These are phyloP conservation scores for Lordiphosa stackelbergi DNA, from an alignment of 1,140 invertebrate species.

Conservation along the genomic window DNA sequence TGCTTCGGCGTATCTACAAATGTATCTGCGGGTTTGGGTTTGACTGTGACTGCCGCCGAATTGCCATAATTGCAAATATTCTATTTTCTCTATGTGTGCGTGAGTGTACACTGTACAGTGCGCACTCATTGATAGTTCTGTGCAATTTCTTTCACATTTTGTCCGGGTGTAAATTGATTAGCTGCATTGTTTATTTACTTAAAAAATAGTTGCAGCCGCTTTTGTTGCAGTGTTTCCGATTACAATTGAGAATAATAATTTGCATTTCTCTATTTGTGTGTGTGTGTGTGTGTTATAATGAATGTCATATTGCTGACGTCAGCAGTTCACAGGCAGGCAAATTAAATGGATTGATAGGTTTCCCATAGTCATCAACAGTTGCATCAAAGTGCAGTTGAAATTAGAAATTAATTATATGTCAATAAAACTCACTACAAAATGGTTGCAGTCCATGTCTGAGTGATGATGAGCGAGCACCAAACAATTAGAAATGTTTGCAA, in stretches of 20 bases:
- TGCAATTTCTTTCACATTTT: constrained; percentile 12
- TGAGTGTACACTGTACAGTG: no score
- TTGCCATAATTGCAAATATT: constrained; percentile 20
- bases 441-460: constrained; percentile 4
- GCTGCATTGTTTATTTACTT: constrained; percentile 40
- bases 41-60: constrained; percentile 6
- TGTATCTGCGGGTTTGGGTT: constrained; percentile 22
- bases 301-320: constrained; percentile 42
- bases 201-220: constrained; percentile 35
- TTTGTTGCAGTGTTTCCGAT: constrained; percentile 35
- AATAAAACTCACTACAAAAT: constrained; percentile 29
- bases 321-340: constrained; percentile 3
- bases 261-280: neutral
- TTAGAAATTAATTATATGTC: constrained; percentile 51
- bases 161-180: constrained; percentile 12
- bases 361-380: constrained; percentile 34
- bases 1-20: constrained; percentile 26
- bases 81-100: neutral
- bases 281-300: constrained; percentile 22
- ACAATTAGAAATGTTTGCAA: constrained; percentile 3
- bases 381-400: constrained; percentile 7
- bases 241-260: constrained; percentile 32
- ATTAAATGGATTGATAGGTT: constrained; percentile 13
- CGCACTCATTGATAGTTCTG: constrained; percentile 26
- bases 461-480: neutral